phyloP scores from a whole-genome alignment of 2,797 vertebrate species.

The Trachops cirrhosus region DNA sequence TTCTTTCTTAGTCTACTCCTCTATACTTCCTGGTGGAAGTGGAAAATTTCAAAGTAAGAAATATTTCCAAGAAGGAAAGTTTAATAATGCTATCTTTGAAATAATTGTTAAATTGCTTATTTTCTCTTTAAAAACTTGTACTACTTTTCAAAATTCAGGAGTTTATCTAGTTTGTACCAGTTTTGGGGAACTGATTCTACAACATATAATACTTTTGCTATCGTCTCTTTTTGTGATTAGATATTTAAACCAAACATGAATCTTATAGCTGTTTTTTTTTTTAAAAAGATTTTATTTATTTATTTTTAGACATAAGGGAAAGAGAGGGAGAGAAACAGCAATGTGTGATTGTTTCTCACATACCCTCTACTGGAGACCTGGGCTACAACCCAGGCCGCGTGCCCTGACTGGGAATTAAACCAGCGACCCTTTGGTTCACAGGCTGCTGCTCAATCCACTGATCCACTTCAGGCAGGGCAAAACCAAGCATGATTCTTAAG shows the following conservation, averaged over 20 bases:
- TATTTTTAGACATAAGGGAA: too few relatives aligned
- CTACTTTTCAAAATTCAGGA: constrained; percentile 26
- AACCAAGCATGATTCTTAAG: neutral
- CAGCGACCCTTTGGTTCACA: too few relatives aligned
- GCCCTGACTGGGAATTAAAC: too few relatives aligned
- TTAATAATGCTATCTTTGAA: constrained; percentile 40
- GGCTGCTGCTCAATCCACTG: too few relatives aligned
- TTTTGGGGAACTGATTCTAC: neutral
- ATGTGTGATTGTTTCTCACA: too few relatives aligned
- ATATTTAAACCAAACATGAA: constrained; percentile 13
- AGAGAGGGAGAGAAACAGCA: too few relatives aligned
- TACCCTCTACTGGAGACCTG: too few relatives aligned
- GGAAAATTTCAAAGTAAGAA: constrained; percentile 54
- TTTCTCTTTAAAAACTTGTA: constrained; percentile 33
- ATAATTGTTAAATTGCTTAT: constrained; percentile 12
- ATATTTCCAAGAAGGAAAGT: constrained; percentile 19
- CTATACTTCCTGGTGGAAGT: neutral
- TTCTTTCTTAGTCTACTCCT: neutral
- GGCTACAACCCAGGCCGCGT: too few relatives aligned
- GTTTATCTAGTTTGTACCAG: neutral
- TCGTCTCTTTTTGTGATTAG: constrained; percentile 35
- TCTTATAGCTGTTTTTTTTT: neutral
- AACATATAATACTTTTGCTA: constrained; percentile 40
- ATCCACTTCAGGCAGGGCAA: neutral
- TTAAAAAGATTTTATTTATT: too few relatives aligned